Evolutionary conservation across 2,113 vertebrate species (phyloP).

Genomic region (Hyla sarda): DNA sequence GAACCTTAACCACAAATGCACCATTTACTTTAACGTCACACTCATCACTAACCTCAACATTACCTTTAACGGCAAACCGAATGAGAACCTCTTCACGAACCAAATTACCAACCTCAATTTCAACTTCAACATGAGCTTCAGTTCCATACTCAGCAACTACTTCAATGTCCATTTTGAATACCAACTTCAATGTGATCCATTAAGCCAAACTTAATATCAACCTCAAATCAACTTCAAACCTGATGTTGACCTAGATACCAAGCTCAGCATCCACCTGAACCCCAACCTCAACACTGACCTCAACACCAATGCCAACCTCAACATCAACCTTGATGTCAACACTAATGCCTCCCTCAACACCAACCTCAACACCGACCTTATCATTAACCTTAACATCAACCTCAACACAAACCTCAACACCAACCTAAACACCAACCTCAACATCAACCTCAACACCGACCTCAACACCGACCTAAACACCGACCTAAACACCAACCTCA

Average conservation of each 20-base stretch:
- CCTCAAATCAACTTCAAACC: neutral
- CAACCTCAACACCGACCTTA: neutral
- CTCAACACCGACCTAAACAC: too few relatives aligned
- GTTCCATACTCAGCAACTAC: too few relatives aligned
- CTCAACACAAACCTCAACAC: neutral
- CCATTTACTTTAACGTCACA: too few relatives aligned
- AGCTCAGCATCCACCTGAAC: neutral
- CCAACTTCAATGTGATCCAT: neutral
- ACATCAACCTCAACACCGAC: too few relatives aligned
- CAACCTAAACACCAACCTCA: too few relatives aligned
- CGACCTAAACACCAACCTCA: too few relatives aligned
- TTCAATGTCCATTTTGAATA: neutral
- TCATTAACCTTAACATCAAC: neutral
- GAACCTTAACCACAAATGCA: too few relatives aligned
- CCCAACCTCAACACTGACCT: neutral
- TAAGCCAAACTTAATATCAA: neutral
- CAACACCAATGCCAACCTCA: neutral
- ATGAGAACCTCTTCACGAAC: neutral
- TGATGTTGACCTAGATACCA: neutral
- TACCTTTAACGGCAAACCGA: neutral
- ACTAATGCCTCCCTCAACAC: neutral
- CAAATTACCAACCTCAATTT: neutral
- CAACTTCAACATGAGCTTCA: neutral
- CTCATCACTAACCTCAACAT: neutral
- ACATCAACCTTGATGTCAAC: neutral